A percentile compares a stretch with the other conserved stretches of the same genome.
Evolutionary conservation across 2,113 vertebrate species (phyloP).

Genomic region (Apaloderma vittatum): DNA sequence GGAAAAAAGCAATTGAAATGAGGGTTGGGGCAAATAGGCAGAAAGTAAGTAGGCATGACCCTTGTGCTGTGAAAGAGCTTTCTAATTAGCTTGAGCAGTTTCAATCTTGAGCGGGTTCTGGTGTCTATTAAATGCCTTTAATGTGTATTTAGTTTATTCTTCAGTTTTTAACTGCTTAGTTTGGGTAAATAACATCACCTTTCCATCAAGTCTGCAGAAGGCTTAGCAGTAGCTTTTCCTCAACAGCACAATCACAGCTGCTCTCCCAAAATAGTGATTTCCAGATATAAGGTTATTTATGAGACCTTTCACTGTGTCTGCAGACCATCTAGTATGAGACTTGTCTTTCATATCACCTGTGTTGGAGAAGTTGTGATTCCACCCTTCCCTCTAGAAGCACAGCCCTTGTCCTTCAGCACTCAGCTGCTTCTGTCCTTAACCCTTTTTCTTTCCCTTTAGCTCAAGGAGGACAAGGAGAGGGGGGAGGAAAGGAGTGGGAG

Average conservation of each 20-base stretch:
- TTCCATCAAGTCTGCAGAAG: neutral
- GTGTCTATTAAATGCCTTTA: neutral
- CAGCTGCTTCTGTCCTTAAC: neutral
- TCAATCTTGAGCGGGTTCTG: neutral
- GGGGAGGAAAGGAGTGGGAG: neutral
- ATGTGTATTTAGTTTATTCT: neutral
- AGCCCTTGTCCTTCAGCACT: neutral
- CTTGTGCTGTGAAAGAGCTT: slow-evolving; percentile 10
- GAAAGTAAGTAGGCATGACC: slow-evolving; percentile 7
- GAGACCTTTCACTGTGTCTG: neutral
- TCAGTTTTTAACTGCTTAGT: neutral
- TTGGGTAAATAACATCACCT: neutral
- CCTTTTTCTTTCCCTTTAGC: neutral
- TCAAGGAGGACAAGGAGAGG: neutral
- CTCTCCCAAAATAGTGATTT: neutral
- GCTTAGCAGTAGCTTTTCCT: neutral
- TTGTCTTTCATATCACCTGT: too few species aligned
- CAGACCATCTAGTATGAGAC: neutral
- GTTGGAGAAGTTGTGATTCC: too few species aligned
- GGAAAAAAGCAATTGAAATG: neutral
- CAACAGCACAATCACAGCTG: neutral
- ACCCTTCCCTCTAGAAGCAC: neutral
- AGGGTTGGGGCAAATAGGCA: neutral
- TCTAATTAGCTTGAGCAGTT: slow-evolving; percentile 35
- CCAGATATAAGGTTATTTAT: neutral